Evolutionary conservation across 2,113 vertebrate genomes (phyloP).

Genomic region (Istiophorus platypterus): DNA sequence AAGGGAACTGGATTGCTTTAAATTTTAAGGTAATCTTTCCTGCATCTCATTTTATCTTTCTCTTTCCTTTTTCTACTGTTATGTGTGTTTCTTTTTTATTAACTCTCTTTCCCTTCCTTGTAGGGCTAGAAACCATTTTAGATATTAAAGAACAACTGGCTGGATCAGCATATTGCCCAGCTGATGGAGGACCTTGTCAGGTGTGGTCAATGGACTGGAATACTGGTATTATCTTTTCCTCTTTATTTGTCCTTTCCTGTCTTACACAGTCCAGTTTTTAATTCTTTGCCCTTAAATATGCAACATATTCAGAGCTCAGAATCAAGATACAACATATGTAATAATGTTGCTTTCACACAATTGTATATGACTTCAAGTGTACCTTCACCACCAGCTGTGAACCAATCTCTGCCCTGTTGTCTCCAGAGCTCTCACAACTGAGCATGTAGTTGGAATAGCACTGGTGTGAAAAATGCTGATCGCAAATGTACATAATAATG

Average conservation of each 20-base stretch:
- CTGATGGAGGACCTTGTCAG: conserved; percentile 59
- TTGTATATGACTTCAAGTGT: neutral
- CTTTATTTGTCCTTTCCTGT: conserved; percentile 34
- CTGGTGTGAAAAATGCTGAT: too few species aligned
- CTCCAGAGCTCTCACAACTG: too few species aligned
- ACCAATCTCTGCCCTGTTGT: too few species aligned
- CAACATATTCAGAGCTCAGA: conserved; percentile 8
- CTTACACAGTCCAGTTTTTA: conserved; percentile 14
- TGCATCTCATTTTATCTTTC: neutral
- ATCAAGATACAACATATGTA: neutral
- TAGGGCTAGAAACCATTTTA: conserved; percentile 1
- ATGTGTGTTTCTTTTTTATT: neutral
- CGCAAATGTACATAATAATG: too few species aligned
- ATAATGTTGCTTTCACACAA: conserved; percentile 9
- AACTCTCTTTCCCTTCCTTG: neutral
- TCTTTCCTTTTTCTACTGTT: neutral
- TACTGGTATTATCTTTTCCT: conserved; percentile 41
- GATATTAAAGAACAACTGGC: conserved; percentile 21
- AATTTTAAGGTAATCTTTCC: neutral
- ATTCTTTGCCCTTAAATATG: conserved; percentile 1
- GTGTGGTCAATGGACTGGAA: conserved; percentile 49
- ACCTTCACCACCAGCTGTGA: too few species aligned
- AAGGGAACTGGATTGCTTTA: neutral
- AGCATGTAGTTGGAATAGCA: too few species aligned
- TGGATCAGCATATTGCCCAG: conserved; percentile 41